Conservation (phyloP, 2,888 invertebrate species). For the Acleris emargana region DNA sequence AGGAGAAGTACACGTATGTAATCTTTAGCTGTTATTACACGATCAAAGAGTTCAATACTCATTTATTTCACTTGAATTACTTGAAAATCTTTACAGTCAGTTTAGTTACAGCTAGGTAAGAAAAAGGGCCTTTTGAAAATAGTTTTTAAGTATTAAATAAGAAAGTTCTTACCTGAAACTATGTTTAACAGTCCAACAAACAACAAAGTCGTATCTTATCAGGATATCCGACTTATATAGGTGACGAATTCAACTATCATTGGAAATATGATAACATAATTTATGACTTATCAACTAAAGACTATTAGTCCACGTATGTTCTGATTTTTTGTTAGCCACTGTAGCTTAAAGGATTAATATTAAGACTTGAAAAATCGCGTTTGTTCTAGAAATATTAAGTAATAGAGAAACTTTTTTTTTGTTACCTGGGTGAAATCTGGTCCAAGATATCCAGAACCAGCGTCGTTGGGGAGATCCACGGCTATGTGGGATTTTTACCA, state of each 20-base stretch:
- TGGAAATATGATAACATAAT: conserved; percentile 47
- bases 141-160: conserved; percentile 17
- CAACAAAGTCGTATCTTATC: conserved; percentile 46
- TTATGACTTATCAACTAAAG: conserved; percentile 46
- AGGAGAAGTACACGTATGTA: no score
- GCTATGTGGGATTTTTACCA: no score
- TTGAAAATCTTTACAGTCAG: neutral
- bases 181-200: conserved; percentile 48
- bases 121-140: conserved; percentile 1
- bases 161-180: conserved; percentile 52
- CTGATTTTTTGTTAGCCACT: conserved; percentile 42
- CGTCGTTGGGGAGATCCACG: no score
- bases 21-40: no score
- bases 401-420: no score
- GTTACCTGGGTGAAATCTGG: no score
- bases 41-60: no score
- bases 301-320: conserved; percentile 67
- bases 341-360: conserved; percentile 37
- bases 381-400: no score
- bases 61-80: no score
- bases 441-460: no score
- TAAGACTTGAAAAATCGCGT: neutral
- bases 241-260: no score
- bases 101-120: no score
- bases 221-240: conserved; percentile 34